phyloP scores from a whole-genome alignment of 2,888 invertebrate species.

The Anorthoa munda region DNA sequence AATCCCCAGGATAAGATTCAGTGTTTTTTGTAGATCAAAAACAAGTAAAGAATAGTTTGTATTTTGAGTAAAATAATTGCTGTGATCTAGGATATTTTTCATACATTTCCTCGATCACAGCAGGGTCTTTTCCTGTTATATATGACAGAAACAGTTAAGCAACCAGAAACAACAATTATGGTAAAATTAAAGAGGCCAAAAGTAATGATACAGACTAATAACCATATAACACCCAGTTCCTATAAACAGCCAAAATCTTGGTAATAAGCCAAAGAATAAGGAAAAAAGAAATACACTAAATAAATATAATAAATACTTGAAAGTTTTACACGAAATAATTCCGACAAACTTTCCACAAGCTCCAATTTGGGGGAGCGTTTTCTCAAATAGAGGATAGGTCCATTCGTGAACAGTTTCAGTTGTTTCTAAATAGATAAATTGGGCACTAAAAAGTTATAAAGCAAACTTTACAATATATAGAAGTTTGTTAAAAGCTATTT shows the following conservation, averaged over 20 bases:
- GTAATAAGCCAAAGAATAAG: slow-evolving; percentile 19
- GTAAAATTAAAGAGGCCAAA: neutral
- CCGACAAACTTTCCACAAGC: slow-evolving; percentile 12
- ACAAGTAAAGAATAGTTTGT: too few species aligned
- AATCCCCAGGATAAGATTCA: too few species aligned
- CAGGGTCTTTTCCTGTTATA: too few species aligned
- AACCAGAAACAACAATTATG: neutral
- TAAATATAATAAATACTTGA: slow-evolving; percentile 37
- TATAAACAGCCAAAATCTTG: slow-evolving; percentile 26
- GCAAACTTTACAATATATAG: slow-evolving; percentile 43
- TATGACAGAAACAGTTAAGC: too few species aligned
- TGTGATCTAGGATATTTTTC: too few species aligned
- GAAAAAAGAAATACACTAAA: slow-evolving; percentile 12
- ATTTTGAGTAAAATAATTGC: too few species aligned
- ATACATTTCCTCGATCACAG: too few species aligned
- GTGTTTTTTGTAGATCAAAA: too few species aligned
- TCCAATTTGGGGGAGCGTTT: slow-evolving; percentile 34
- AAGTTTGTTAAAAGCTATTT: slow-evolving; percentile 43
- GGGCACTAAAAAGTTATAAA: slow-evolving; percentile 47
- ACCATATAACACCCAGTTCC: neutral
- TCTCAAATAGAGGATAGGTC: slow-evolving; percentile 34
- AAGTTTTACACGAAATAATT: slow-evolving; percentile 24
- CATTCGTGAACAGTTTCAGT: slow-evolving; percentile 43
- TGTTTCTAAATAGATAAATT: slow-evolving; percentile 52
- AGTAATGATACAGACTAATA: neutral